Conservation (phyloP, 2,113 vertebrate genomes). For the Pelecanoides urinatrix region DNA sequence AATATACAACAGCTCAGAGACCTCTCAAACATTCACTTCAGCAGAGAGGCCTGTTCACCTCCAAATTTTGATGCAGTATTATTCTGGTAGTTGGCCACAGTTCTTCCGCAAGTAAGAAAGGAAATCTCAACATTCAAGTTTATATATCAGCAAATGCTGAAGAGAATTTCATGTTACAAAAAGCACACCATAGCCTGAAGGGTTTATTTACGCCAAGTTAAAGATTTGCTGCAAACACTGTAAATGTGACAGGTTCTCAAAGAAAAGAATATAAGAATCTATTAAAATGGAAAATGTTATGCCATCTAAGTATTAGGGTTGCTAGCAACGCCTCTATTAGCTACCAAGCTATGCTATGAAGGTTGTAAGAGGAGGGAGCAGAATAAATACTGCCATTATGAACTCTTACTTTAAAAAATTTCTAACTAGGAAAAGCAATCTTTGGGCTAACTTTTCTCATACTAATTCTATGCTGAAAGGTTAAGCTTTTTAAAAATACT, state of each 20-base stretch:
- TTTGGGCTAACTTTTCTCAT: not conserved
- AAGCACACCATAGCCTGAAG: not conserved
- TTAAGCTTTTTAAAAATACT: not conserved
- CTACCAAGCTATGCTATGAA: not conserved
- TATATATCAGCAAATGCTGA: not conserved
- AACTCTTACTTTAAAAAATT: not conserved
- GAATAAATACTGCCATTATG: not conserved
- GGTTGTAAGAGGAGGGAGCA: not conserved
- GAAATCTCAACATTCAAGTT: not conserved
- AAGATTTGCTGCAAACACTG: not conserved
- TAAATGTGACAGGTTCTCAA: not conserved
- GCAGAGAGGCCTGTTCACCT: not conserved
- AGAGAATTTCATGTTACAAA: not conserved
- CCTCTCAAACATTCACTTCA: not conserved
- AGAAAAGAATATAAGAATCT: not conserved
- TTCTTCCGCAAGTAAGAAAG: not conserved
- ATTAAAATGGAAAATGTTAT: not conserved
- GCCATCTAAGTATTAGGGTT: not conserved
- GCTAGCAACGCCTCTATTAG: not conserved
- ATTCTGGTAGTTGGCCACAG: not conserved
- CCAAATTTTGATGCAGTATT: not conserved
- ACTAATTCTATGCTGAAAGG: not conserved
- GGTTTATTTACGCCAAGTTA: not conserved
- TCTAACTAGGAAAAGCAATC: not conserved
- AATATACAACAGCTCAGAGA: not conserved